Base-by-base conservation (phyloP, 2,113 vertebrate species). In the Diphyllodes magnificus region DNA sequence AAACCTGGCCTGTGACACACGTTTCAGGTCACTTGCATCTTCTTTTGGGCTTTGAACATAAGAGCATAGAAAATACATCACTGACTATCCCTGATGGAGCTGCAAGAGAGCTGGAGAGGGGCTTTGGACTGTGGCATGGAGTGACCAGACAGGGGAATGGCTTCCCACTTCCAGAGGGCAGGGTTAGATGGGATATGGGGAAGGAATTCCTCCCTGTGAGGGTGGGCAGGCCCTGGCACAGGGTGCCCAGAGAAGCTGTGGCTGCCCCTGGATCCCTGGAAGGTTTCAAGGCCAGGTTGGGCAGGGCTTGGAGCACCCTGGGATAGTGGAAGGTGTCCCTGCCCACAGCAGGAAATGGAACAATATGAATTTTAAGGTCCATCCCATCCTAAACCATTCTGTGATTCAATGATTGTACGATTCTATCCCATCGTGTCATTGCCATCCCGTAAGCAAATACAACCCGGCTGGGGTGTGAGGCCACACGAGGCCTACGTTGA, bases 401-500 rank as follows among this genome's bases (percentile, higher is more conserved):
- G 33, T 15, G 56, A 49, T 19, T 49, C 27, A 6, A 24, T 11
- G 28, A 33, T 5, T 24, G 25, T 25, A 20, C 14, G 4, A 31
- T 49, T 61, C 56, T 25, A 54, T 15, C 17, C 20, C 61, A 66
- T 8, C 0, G 0, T 24, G 17, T 13, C 37, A 9, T 1, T n/a
- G 47, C 10, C 20, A 37, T 6, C 63, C 37, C 10, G 8, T 5
- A 66, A 15, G 22, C 30, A 70, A 56, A 61, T 2, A 40, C 13
- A 49, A 7, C 1, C 0, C 3, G 7, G 20, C 0, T 12, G 22
- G 24, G 33, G 23, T 33, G 21, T 49, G 33, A 64, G 20, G 35
- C 19, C 33, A 30, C 61, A 40, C 10, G 25, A 21, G 6, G 13
- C 79, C 66, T 57, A n/a, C 37, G 33, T 40, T 24, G 14, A n/a